These are phyloP conservation scores for Colostygia pectinataria DNA, from an alignment of 2,888 invertebrate genomes.

Conservation along the genomic window DNA sequence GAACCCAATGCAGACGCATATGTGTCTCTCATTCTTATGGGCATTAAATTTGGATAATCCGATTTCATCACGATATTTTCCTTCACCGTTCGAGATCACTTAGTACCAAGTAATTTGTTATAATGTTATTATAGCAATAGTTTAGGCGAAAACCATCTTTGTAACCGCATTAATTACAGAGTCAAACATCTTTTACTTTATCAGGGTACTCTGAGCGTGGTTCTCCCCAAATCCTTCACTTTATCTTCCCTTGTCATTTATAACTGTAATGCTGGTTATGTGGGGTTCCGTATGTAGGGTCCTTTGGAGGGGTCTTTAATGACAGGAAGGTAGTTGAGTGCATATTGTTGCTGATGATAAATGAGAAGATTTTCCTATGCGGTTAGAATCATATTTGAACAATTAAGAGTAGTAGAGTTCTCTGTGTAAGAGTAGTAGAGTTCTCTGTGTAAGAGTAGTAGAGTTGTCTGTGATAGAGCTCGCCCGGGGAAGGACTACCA, in stretches of 20 bases:
- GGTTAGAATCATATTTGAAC: constrained; percentile 17
- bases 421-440: no score
- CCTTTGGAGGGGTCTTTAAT: constrained; percentile 31
- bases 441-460: no score
- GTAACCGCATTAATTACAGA: constrained; percentile 16
- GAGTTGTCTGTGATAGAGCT: no score
- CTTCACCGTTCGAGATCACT: no score
- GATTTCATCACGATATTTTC: neutral
- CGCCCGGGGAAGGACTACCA: no score
- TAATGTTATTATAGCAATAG: neutral
- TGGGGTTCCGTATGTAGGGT: constrained; percentile 33
- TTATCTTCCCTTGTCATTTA: constrained; percentile 64
- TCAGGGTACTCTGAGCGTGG: constrained; percentile 17
- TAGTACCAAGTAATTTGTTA: constrained; percentile 4
- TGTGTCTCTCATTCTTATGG: no score
- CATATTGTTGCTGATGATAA: constrained; percentile 37
- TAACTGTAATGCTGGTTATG: constrained; percentile 57
- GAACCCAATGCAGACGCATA: no score
- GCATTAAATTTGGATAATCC: no score
- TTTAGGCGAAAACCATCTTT: constrained; percentile 13
- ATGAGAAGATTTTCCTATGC: constrained; percentile 24
- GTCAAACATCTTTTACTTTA: constrained; percentile 21
- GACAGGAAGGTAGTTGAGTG: constrained; percentile 29
- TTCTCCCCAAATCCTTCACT: constrained; percentile 48
- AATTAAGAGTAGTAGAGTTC: no score